Evolutionary conservation across 2,113 vertebrate species (phyloP).

Genomic region (Notarius lentiginosus): DNA sequence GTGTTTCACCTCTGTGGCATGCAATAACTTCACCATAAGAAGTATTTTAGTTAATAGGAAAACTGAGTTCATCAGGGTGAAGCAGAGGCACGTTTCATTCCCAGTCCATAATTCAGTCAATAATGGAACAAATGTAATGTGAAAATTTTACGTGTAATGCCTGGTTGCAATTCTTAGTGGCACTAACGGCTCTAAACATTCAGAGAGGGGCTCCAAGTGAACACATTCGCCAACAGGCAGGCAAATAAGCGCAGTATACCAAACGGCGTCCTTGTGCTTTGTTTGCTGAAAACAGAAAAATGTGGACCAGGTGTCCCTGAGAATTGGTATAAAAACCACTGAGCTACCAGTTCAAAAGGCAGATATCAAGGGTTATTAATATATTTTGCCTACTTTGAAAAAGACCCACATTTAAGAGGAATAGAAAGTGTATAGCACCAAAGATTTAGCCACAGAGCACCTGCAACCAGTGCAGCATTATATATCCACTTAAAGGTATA

Average conservation of each 20-base stretch:
- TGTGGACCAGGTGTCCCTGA: not conserved
- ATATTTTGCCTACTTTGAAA: not conserved
- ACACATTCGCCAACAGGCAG: not conserved
- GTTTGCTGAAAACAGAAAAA: not conserved
- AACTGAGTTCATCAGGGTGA: not conserved
- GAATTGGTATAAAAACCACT: not conserved
- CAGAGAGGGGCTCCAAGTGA: no score
- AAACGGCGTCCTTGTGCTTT: not conserved
- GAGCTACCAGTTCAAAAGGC: not conserved
- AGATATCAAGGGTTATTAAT: not conserved
- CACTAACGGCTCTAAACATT: not conserved
- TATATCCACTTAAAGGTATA: no score
- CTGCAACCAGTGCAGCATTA: not conserved
- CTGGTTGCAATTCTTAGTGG: not conserved
- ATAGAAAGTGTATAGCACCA: not conserved
- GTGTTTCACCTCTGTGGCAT: not conserved
- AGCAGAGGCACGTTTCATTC: not conserved
- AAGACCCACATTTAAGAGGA: not conserved
- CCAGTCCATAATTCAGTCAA: not conserved
- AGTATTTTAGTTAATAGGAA: not conserved
- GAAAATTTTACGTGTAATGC: not conserved
- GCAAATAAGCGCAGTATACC: not conserved
- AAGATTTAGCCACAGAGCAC: not conserved
- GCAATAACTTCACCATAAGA: not conserved
- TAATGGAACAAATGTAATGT: not conserved